Percentiles rank a stretch among this genome's conserved stretches.
Evolutionary conservation across 2,888 invertebrate species (phyloP).

Genomic region (Endomychus coccineus): DNA sequence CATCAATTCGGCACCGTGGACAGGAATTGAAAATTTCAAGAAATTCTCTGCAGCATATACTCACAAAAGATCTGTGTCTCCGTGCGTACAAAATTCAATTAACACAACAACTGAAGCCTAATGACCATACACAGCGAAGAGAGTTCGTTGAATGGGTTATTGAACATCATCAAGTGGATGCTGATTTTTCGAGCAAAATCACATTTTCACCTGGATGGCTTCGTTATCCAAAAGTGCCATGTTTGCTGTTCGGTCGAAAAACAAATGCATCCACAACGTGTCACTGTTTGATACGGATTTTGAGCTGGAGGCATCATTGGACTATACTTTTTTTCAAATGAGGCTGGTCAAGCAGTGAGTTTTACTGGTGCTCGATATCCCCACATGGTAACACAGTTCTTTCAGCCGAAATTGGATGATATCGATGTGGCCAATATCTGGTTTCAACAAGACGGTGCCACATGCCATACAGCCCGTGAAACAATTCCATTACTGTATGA

Average conservation of each 20-base stretch:
- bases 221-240: too few relatives aligned
- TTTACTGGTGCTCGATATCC: slow-evolving; percentile 27
- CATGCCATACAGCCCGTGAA: slow-evolving; percentile 18
- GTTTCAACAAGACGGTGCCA: slow-evolving; percentile 22
- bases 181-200: neutral
- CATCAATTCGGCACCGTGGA: too few relatives aligned
- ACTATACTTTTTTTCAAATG: slow-evolving; percentile 23
- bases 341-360: slow-evolving; percentile 20
- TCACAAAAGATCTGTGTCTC: too few relatives aligned
- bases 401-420: slow-evolving; percentile 24
- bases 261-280: too few relatives aligned
- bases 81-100: too few relatives aligned
- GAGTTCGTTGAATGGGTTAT: slow-evolving; percentile 1
- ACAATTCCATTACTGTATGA: slow-evolving; percentile 19
- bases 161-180: slow-evolving; percentile 1
- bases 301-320: slow-evolving; percentile 5
- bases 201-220: neutral
- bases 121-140: too few relatives aligned
- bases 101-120: too few relatives aligned
- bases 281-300: neutral
- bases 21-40: slow-evolving; percentile 25
- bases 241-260: too few relatives aligned
- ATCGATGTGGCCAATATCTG: slow-evolving; percentile 20
- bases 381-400: slow-evolving; percentile 25
- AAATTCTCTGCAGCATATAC: slow-evolving; percentile 22